These are phyloP conservation scores for Lasius platythorax DNA, from an alignment of 2,888 invertebrate species.

Conservation along the genomic window DNA sequence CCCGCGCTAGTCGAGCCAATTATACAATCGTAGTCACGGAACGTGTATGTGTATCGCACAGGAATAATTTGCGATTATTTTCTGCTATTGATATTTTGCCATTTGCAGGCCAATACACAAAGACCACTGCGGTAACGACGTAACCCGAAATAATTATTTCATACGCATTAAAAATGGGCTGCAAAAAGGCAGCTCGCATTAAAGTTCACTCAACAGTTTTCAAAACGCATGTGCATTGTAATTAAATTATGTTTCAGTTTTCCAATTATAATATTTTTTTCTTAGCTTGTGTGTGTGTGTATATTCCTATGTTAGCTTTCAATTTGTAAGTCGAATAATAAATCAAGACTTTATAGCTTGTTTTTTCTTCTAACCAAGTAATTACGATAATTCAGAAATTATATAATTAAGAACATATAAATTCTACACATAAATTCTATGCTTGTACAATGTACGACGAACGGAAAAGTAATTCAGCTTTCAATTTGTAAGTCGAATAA, in stretches of 20 bases:
- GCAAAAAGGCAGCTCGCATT: not conserved
- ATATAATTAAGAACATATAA: not conserved
- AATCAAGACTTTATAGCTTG: not conserved
- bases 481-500: not conserved
- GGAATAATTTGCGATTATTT: not conserved
- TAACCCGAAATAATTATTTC: not conserved
- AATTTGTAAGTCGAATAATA: not conserved
- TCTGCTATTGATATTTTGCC: slow-evolving; percentile 6
- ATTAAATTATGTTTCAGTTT: not conserved
- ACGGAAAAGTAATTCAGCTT: not conserved
- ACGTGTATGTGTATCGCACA: not conserved
- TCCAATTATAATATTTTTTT: not conserved
- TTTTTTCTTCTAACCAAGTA: not conserved
- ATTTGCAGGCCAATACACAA: not conserved
- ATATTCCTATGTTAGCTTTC: not conserved
- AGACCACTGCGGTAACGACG: not conserved
- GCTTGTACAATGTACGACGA: not conserved
- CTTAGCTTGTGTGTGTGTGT: not conserved
- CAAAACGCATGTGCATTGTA: not conserved
- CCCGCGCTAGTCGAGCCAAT: not conserved
- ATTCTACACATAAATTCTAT: not conserved
- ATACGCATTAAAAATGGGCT: not conserved
- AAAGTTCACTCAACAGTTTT: not conserved
- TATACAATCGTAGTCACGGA: not conserved
- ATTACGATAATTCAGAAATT: not conserved